phyloP scores from a whole-genome alignment of 2,113 vertebrate genomes.

The Gorsachius goisagi region DNA sequence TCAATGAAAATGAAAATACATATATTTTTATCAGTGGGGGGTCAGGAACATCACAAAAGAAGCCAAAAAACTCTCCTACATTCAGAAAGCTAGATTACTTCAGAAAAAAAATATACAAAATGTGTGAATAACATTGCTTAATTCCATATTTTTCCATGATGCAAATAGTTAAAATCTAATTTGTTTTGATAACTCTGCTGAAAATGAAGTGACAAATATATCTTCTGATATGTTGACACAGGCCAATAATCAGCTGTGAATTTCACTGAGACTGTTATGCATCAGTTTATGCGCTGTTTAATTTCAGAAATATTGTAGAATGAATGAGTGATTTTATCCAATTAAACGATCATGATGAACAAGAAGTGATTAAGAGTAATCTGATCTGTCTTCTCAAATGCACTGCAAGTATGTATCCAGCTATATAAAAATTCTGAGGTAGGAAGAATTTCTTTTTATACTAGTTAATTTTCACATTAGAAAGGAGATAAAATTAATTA shows the following conservation, averaged over 20 bases:
- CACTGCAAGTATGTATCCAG: background rate
- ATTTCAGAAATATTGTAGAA: background rate
- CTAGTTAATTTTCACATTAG: background rate
- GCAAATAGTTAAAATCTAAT: background rate
- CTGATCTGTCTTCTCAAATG: background rate
- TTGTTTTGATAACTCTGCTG: background rate
- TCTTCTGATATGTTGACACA: background rate
- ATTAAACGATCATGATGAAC: background rate
- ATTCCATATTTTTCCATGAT: background rate
- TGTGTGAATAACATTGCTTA: background rate
- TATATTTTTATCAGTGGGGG: background rate
- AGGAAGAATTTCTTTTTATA: background rate
- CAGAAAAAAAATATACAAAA: background rate
- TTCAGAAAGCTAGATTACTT: background rate
- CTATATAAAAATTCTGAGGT: background rate
- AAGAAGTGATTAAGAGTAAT: background rate
- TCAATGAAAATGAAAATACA: background rate
- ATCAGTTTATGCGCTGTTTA: background rate
- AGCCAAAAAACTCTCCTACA: background rate
- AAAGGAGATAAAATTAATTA: background rate
- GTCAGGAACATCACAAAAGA: background rate
- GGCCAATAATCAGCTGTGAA: background rate
- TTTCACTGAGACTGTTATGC: background rate
- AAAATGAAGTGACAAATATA: background rate
- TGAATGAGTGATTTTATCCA: slow-evolving; percentile 6